Evolutionary conservation across 2,797 vertebrate species (phyloP), one percentile per base, ranked within the genome.

Genomic region (Enoplosus armatus): DNA sequence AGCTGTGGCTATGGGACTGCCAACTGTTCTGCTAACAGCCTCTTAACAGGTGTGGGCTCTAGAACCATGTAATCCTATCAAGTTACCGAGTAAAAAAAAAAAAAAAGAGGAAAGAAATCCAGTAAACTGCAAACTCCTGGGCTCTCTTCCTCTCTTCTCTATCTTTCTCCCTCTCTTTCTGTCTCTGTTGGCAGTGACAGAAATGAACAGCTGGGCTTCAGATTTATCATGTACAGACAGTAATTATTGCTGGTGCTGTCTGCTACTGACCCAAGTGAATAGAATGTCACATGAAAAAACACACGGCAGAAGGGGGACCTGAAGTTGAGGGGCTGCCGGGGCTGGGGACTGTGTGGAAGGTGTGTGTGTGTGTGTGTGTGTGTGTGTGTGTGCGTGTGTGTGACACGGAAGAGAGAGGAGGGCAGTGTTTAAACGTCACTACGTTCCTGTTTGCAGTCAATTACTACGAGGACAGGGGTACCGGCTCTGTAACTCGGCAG

Each of bases 211-310:
- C 95, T 97, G 96, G 95, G 93, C 92, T 94, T 95, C 92, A 95
- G 95, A 95, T 96, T 94, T 93, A 84, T 96, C 95, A 96, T 96
- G 95, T 90, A 92, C 93, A 94, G 95, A 95, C 95, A 93, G 95
- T 96, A 96, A 97, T 96, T 96, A 97, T 96, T 95, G 92, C 93
- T 88, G 94, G 92, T 96, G 94, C 92, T 92, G 95, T 94, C 95
- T 96, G 95, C 95, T 96, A 95, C 94, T 94, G 95, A 95, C 95
- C 95, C 93, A 93, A 95, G 93, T 92, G 93, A 94, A 94, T 93
- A 95, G 92, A 94, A 95, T 95, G 94, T 95, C 95, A 95, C 87
- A 94, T 87, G 85, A 92, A 93, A 92, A 94, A 85, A 66, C 78
- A 86, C 61, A 80, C 64, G 50, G 85, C 78, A 84, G 76, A 70